Evolutionary conservation across 2,113 vertebrate species (phyloP), one percentile per base, ranked within the genome.

Genomic region (Poicephalus meyeri): DNA sequence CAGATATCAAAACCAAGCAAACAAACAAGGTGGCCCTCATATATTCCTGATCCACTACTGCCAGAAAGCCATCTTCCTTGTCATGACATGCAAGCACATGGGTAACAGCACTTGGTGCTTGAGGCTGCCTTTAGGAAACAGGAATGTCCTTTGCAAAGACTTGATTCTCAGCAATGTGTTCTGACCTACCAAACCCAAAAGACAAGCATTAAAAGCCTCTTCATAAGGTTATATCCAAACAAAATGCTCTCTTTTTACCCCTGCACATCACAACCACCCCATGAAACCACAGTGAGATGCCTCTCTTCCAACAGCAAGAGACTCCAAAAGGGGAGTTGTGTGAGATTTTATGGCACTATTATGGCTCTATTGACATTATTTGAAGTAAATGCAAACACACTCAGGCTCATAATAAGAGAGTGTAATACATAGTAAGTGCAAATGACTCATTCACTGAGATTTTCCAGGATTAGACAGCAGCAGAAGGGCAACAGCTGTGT

Each of bases 401-500:
- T 56, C 39, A 47, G 80, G 70, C 65, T 78, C 93, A 61, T 64
- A 92, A 79, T 85, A 65, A 80, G 91, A 95, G 72, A 65, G 55
- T 88, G 73, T 83, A 88, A 81, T 80, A 94, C 86, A 95, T 81
- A 95, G 88, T 80, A 73, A 95, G 76, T 77, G 79, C 94, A 91
- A 90, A 96, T 94, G 95, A 97, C 90, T 96, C 95, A 96, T 92
- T 93, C 92, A 83, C 73, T 0, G 18, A 95, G 95, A 95, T 97
- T 97, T 96, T 83, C 95, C 83, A 81, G 95, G 95, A 94, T 97
- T 96, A 96, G 90, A 74, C 47, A 37, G 83, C 72, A 96, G 90
- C 90, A 96, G 93, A 92, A 95, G 95, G 93, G 93, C 95, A 93
- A 94, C 7, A 68, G 91, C 92, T 93, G 74, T 68, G 77, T 96